Conservation (phyloP, 2,113 vertebrate species). For the Rutilus rutilus region DNA sequence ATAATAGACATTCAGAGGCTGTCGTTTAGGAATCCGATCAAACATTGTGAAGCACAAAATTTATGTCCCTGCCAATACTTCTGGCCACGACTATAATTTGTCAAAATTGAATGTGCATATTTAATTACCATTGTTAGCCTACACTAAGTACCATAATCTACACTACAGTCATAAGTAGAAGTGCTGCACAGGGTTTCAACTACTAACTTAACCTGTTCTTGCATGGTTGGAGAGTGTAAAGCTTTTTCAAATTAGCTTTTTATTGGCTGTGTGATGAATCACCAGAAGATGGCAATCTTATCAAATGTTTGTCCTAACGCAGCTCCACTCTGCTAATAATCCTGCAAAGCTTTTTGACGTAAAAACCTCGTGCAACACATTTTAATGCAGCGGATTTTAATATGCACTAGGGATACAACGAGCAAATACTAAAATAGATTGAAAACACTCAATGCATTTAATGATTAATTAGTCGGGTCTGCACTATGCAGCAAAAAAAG, state of each 20-base stretch:
- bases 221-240: neutral
- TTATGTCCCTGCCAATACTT: no score
- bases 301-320: neutral
- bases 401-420: neutral
- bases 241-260: neutral
- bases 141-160: neutral
- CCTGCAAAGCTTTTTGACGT: neutral
- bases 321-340: neutral
- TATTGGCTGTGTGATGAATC: neutral
- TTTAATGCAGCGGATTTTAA: neutral
- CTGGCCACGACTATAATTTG: neutral
- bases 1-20: no score
- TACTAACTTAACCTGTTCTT: neutral
- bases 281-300: slow-evolving; percentile 50
- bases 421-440: slow-evolving; percentile 60
- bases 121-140: neutral
- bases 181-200: neutral
- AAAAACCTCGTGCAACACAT: neutral
- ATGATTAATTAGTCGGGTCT: neutral
- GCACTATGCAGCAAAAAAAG: neutral
- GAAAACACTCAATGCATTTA: slow-evolving; percentile 50
- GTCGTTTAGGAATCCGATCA: no score
- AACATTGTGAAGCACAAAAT: no score
- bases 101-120: neutral
- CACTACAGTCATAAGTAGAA: neutral